Evolutionary conservation across 2,113 vertebrate species (phyloP).

Genomic region (Malurus alboscapulatus): DNA sequence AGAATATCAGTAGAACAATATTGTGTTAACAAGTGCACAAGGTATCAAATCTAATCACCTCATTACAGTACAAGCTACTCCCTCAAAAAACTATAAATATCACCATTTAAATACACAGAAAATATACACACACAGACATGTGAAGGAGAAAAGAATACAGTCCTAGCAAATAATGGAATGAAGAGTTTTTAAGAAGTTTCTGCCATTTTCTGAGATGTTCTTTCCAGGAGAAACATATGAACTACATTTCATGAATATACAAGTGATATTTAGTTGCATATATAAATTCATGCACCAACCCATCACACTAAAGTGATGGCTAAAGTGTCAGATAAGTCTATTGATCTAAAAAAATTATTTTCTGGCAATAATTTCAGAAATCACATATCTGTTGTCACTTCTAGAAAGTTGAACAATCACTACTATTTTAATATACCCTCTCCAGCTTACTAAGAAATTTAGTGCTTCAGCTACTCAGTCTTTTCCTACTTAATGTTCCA

Average conservation of each 20-base stretch:
- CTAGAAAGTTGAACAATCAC: not conserved
- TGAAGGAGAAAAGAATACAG: not conserved
- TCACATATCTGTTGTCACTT: not conserved
- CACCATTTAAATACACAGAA: not conserved
- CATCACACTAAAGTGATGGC: not conserved
- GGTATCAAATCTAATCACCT: not conserved
- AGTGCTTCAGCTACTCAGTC: not conserved
- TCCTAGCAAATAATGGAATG: not conserved
- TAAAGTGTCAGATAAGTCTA: not conserved
- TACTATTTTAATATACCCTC: not conserved
- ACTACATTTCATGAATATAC: not conserved
- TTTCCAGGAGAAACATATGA: not conserved
- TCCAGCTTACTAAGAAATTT: not conserved
- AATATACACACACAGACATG: accelerated
- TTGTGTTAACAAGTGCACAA: not conserved
- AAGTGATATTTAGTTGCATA: not conserved
- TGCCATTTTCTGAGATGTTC: not conserved
- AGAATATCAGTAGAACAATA: not conserved
- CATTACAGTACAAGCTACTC: not conserved
- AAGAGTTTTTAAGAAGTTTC: not conserved
- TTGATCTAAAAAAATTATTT: not conserved
- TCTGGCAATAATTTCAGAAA: not conserved
- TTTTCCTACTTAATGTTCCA: not conserved
- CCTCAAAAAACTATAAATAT: not conserved
- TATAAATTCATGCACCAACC: not conserved